These are phyloP conservation scores for Galerucella pusilla DNA, from an alignment of 2,888 invertebrate species.

Conservation along the genomic window DNA sequence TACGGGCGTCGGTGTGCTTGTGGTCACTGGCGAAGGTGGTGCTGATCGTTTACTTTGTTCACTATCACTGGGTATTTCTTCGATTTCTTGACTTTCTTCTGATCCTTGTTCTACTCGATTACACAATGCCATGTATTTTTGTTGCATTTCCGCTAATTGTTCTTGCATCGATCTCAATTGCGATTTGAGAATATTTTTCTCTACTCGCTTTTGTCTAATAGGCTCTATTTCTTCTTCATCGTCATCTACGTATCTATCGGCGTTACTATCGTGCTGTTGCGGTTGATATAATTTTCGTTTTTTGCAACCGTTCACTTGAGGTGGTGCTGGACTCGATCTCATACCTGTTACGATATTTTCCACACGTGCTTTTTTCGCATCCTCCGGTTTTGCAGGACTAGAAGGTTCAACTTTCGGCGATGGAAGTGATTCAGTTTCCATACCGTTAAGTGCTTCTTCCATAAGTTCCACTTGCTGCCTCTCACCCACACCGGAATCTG, in stretches of 20 bases:
- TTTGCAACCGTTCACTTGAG: slow-evolving; percentile 91
- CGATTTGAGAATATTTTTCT: slow-evolving; percentile 86
- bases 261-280: slow-evolving; percentile 86
- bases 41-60: slow-evolving; percentile 69
- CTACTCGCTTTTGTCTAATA: slow-evolving; percentile 85
- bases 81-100: slow-evolving; percentile 80
- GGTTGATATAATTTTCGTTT: slow-evolving; percentile 96
- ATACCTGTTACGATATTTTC: slow-evolving; percentile 96
- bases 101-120: slow-evolving; percentile 86
- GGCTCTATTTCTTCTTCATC: slow-evolving; percentile 79
- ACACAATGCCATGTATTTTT: slow-evolving; percentile 88
- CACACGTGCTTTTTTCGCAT: slow-evolving; percentile 91
- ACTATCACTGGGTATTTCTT: slow-evolving; percentile 78
- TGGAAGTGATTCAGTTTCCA: slow-evolving; percentile 73
- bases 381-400: slow-evolving; percentile 71
- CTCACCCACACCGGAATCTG: slow-evolving; percentile 70
- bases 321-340: slow-evolving; percentile 86
- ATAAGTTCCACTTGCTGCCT: slow-evolving; percentile 68
- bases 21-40: slow-evolving; percentile 70
- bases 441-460: slow-evolving; percentile 72
- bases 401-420: slow-evolving; percentile 69
- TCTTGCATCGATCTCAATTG: slow-evolving; percentile 90
- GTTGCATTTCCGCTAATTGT: slow-evolving; percentile 91
- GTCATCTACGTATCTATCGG: slow-evolving; percentile 76
- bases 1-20: slow-evolving; percentile 64